A percentile compares a stretch with the other conserved stretches of the same genome.
These are phyloP conservation scores for Andricus curvator DNA, from an alignment of 2,888 invertebrate species.

Conservation along the genomic window DNA sequence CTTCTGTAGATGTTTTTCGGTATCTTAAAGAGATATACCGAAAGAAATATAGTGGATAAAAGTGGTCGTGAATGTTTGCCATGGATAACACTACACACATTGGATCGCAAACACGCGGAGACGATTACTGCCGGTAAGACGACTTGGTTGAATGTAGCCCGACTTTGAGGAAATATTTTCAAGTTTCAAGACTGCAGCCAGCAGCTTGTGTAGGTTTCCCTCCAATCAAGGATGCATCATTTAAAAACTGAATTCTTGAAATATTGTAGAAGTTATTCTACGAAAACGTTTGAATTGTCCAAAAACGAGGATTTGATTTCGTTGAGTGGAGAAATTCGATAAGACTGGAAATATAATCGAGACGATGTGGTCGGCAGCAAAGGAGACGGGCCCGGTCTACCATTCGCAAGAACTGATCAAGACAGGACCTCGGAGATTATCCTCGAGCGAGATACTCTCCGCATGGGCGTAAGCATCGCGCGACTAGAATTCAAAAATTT, in stretches of 20 bases:
- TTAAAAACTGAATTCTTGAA: no score
- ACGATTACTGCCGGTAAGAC: no score
- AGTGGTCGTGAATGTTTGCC: background rate
- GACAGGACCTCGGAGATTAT: constrained; percentile 21
- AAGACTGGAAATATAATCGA: background rate
- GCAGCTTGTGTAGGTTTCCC: no score
- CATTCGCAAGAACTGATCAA: constrained; percentile 22
- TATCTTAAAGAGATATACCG: background rate
- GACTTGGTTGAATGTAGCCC: no score
- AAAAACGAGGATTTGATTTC: background rate
- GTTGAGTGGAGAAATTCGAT: background rate
- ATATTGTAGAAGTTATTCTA: no score
- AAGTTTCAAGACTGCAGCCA: no score
- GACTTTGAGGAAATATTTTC: no score
- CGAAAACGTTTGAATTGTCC: background rate
- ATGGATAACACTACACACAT: background rate
- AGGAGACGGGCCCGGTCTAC: background rate
- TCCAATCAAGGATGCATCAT: no score
- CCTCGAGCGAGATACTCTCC: constrained; percentile 19
- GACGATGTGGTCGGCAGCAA: background rate
- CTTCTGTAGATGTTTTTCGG: background rate
- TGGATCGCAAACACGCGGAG: no score
- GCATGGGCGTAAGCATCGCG: constrained; percentile 20
- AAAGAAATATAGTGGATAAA: background rate
- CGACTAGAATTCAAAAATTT: background rate